Evolutionary conservation across 2,888 invertebrate species (phyloP), one percentile per base, ranked within the genome.

Genomic region (Gerris lacustris): DNA sequence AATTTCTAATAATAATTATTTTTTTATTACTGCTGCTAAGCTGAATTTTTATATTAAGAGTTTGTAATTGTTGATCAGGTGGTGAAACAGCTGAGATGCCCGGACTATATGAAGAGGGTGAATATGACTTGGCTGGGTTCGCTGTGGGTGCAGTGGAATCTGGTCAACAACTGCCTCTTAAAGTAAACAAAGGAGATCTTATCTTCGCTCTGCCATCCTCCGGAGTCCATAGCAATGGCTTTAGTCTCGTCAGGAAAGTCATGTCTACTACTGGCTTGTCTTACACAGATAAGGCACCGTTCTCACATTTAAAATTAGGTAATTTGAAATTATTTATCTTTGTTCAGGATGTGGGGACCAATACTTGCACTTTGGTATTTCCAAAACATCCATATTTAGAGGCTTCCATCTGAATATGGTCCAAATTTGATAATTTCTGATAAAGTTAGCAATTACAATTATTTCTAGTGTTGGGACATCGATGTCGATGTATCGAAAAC

Each of bases 71-170:
- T 55, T 55, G 9, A 79, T 0, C 76, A 96, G 88, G 88, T 73
- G 97, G 97, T 0, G 97, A 98, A 82, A 97, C 97, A 2, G 97
- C 97, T 0, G 96, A 96, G 82, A 96, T 97, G 96, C 97, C 98
- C 0, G 90, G 92, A 1, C 90, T 98, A 83, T 99, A 98, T 81
- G 83, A 85, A 4, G 81, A 85, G 0, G 92, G 90, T 0, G 92
- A 95, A 75, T 98, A 96, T 81, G 98, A 99, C 81, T 81, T 98
- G 69, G 97, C 96, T 15, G 99, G 98, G 2, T 98, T 98, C 81
- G 89, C 94, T 0, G 93, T 98, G 0, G 98, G 97, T 0, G 91
- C 92, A 0, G 92, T 96, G 0, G 95, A 97, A 80, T 85, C 89
- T 74, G 78, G 82, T 0, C 83, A 87, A 69, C 81, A 95, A 67